These are phyloP conservation scores for Apomyelois bistriatella DNA, from an alignment of 2,888 invertebrate genomes.

Conservation along the genomic window DNA sequence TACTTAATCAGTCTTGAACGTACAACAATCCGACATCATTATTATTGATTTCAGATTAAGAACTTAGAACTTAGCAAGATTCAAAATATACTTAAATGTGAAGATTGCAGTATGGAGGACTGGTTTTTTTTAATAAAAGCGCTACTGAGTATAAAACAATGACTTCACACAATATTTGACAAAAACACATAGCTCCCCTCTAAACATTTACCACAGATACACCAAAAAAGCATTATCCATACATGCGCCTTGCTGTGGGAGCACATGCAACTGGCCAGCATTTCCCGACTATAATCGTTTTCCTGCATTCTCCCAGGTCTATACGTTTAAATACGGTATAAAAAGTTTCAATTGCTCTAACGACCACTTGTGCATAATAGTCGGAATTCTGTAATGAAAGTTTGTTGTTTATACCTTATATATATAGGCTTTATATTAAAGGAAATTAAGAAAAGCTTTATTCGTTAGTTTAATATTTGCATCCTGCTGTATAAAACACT, in stretches of 20 bases:
- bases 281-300: slow-evolving; percentile 57
- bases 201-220: slow-evolving; percentile 24
- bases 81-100: too few species aligned
- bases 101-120: too few species aligned
- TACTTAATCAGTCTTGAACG: too few species aligned
- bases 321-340: slow-evolving; percentile 31
- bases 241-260: slow-evolving; percentile 43
- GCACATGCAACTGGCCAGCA: slow-evolving; percentile 65
- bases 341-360: slow-evolving; percentile 56
- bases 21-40: too few species aligned
- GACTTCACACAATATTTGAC: too few species aligned
- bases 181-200: background rate
- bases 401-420: slow-evolving; percentile 14
- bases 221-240: slow-evolving; percentile 57
- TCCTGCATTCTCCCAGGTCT: slow-evolving; percentile 39
- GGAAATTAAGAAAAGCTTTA: background rate
- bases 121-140: too few species aligned
- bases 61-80: too few species aligned
- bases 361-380: slow-evolving; percentile 46
- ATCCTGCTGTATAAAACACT: too few species aligned
- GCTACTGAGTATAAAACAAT: too few species aligned
- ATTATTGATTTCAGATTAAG: too few species aligned
- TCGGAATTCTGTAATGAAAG: slow-evolving; percentile 29
- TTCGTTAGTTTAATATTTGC: background rate
- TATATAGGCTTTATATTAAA: too few species aligned